Conservation (phyloP, 2,113 vertebrate genomes). For the Carassius gibelio region DNA sequence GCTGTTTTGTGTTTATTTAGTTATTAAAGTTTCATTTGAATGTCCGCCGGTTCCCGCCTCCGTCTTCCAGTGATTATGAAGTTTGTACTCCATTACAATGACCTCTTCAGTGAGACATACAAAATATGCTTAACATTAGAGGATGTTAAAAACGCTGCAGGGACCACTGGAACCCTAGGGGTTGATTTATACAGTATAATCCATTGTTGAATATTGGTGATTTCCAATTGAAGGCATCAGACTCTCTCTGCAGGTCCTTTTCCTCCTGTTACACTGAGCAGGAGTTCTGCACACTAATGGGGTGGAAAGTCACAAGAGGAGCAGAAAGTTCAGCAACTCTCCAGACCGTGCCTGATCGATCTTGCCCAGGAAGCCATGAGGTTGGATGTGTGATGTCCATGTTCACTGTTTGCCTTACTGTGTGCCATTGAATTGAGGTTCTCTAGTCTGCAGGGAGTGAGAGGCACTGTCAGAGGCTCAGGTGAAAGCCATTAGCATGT, state of each 20-base stretch:
- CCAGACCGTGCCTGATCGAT: not conserved
- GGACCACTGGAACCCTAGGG: not conserved
- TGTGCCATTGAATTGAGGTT: conserved; percentile 41
- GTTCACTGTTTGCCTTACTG: conserved; percentile 31
- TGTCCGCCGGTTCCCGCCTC: no score
- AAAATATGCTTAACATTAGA: not conserved
- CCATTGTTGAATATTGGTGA: conserved; percentile 62
- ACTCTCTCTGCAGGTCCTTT: conserved; percentile 3
- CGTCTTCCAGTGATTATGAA: no score
- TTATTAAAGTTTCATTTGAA: no score
- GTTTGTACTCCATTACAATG: not conserved
- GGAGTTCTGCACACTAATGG: conserved; percentile 32
- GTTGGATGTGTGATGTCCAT: conserved; percentile 26
- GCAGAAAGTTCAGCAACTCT: conserved; percentile 37
- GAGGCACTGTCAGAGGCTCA: conserved; percentile 40
- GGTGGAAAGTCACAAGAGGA: conserved; percentile 8
- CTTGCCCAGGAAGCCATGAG: conserved; percentile 20
- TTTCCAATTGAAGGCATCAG: conserved; percentile 56
- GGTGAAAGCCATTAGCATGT: conserved; percentile 56
- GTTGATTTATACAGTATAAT: conserved; percentile 61
- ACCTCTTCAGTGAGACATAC: not conserved
- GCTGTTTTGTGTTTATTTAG: no score
- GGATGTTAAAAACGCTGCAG: not conserved
- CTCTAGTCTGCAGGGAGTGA: conserved; percentile 20
- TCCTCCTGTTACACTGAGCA: conserved; percentile 14